Percentiles rank a stretch among this genome's conserved stretches.
Evolutionary conservation across 1,140 invertebrate species (phyloP).

Genomic region (Drosophila pachea): DNA sequence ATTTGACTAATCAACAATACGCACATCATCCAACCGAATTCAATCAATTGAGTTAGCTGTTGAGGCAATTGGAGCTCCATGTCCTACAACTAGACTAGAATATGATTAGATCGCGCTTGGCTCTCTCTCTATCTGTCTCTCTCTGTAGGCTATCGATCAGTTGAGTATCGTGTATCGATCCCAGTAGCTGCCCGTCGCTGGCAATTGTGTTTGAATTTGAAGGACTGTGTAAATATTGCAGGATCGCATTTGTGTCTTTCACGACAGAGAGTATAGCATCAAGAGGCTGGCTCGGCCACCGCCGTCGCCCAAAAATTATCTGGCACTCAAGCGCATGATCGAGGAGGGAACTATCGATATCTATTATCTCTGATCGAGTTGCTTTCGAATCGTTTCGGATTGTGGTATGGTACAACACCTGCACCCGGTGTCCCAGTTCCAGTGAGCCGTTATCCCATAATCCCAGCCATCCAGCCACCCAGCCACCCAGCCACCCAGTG

Average conservation of each 20-base stretch:
- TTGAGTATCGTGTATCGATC: background rate
- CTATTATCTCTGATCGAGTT: slow-evolving; percentile 60
- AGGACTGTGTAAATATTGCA: slow-evolving; percentile 58
- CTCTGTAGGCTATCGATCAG: too few species aligned
- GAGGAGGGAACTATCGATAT: slow-evolving; percentile 70
- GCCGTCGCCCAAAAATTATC: slow-evolving; percentile 71
- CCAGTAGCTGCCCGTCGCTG: slow-evolving; percentile 12
- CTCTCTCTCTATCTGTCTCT: slow-evolving; percentile 1
- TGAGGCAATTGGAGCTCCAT: slow-evolving; percentile 11
- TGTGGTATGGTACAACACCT: slow-evolving; percentile 13
- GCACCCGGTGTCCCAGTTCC: slow-evolving; percentile 9
- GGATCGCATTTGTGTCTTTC: slow-evolving; percentile 73
- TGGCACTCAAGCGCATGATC: slow-evolving; percentile 73
- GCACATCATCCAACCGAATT: slow-evolving; percentile 15
- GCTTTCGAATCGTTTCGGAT: background rate
- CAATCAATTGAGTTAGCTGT: background rate
- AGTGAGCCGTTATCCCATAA: too few species aligned
- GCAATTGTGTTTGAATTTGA: slow-evolving; percentile 2
- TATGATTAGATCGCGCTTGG: slow-evolving; percentile 17
- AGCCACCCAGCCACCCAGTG: background rate
- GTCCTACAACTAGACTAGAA: background rate
- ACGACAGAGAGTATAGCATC: slow-evolving; percentile 74
- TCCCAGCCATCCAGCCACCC: background rate
- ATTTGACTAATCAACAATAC: slow-evolving; percentile 16
- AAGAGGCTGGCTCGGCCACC: slow-evolving; percentile 66